Conservation (phyloP, 1,140 invertebrate genomes). For the Vanessa tameamea region DNA sequence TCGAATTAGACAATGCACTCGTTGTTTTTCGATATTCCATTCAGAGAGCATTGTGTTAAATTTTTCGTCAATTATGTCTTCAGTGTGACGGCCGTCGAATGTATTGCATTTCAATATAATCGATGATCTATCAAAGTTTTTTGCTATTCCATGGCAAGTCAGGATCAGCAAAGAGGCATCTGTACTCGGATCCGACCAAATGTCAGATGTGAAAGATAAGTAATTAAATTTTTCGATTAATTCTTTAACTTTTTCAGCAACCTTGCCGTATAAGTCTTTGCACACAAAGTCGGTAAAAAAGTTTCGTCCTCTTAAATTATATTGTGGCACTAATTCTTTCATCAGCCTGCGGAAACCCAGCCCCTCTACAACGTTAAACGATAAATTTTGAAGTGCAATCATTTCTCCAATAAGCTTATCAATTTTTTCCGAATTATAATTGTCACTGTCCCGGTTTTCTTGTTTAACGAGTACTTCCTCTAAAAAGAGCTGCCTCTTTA, state of each 20-base stretch:
- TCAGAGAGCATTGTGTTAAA: constrained; percentile 42
- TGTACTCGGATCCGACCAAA: constrained; percentile 44
- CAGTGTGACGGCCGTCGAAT: constrained; percentile 41
- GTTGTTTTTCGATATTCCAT: constrained; percentile 50
- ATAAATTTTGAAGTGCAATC: too few relatives aligned
- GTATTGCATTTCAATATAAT: constrained; percentile 45
- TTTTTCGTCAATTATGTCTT: constrained; percentile 40
- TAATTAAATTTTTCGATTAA: constrained; percentile 15
- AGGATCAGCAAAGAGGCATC: constrained; percentile 42
- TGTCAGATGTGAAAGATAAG: constrained; percentile 40
- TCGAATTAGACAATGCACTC: constrained; percentile 47
- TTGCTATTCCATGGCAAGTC: constrained; percentile 39
- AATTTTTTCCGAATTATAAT: too few relatives aligned
- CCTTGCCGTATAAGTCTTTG: constrained; percentile 26
- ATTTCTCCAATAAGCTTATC: too few relatives aligned
- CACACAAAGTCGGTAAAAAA: constrained; percentile 47
- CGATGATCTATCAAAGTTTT: constrained; percentile 39
- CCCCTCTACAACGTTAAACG: too few relatives aligned
- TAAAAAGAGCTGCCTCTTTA: too few relatives aligned
- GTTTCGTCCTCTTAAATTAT: constrained; percentile 26
- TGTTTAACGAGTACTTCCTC: too few relatives aligned
- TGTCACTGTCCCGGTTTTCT: too few relatives aligned
- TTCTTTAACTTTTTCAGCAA: constrained; percentile 6
- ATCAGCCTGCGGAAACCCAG: too few relatives aligned
- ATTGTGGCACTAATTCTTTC: too few relatives aligned